Evolutionary conservation across 2,113 vertebrate genomes (phyloP).

Genomic region (Sula dactylatra): DNA sequence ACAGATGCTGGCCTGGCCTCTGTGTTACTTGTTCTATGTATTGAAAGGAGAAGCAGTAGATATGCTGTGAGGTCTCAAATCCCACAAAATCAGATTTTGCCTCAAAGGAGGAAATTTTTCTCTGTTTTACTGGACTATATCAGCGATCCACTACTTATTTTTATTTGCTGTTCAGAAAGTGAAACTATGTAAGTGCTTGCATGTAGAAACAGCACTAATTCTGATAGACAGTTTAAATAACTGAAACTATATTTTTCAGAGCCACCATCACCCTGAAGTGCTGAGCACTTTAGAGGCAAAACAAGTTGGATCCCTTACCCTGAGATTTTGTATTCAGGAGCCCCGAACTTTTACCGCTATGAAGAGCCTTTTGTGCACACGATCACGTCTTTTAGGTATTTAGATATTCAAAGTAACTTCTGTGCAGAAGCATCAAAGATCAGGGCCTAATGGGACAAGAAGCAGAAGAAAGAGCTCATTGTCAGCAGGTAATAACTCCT

Average conservation of each 20-base stretch:
- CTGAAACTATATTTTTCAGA: neutral
- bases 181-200: neutral
- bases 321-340: neutral
- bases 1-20: neutral
- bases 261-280: neutral
- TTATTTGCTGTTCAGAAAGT: neutral
- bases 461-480: constrained; percentile 64
- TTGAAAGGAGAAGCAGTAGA: neutral
- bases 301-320: neutral
- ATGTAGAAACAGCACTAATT: neutral
- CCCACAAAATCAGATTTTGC: neutral
- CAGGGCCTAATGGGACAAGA: constrained; percentile 61
- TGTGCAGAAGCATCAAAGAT: constrained; percentile 47
- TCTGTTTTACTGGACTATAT: neutral
- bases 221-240: neutral
- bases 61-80: neutral
- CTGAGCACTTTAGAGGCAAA: neutral
- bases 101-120: neutral
- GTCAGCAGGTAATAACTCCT: constrained; percentile 62
- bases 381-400: neutral
- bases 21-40: neutral
- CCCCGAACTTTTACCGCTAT: neutral
- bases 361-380: constrained; percentile 5
- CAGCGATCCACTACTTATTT: neutral
- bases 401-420: constrained; percentile 28